Evolutionary conservation across 1,140 invertebrate genomes (phyloP), one percentile per base, ranked within the genome.

Genomic region (Lerema accius): DNA sequence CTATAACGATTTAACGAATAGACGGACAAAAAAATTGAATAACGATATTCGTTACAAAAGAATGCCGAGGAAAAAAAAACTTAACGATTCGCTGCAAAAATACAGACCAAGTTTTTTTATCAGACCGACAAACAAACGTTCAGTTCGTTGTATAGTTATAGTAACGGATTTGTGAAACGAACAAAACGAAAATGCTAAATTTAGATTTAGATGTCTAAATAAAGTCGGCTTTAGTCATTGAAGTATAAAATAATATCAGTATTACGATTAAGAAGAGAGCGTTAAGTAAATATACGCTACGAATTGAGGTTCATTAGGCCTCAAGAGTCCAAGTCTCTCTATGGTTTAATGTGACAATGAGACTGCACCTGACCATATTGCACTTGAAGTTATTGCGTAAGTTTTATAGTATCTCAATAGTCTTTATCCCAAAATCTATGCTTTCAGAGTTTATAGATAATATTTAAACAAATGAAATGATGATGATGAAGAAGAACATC

Each of bases 1-100:
- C 40, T 56, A 56, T 56, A 56, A 45, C 53, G 53, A 56, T 56
- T 56, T 56, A 56, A 56, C 53, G 53, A 56, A 56, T 43, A 9
- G 28, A 6, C 14, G 14, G 23, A 32, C 53, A 56, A 56, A 56
- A 56, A 56, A 56, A 43, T 26, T 56, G 53, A 32, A 45, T 56
- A 56, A 56, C 53, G 40, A 56, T 45, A 32, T 56, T 45, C 53
- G 53, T 56, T 56, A 56, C 53, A 56, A 56, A 45, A 45, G 53
- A 56, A 56, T 45, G 40, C 23, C 28, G 23, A 45, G 13, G 35
- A 40, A 26, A 56, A 56, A 43, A 56, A 56, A 56, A 32, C 40
- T n/a, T 45, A 56, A 56, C 53, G 53, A 56, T 4, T 28, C 53
- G 26, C 14, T 45, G 53, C 53, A 45, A 56, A 56, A 56, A 56